Conservation (phyloP, 2,113 vertebrate genomes). For the Rhagologus leucostigma region DNA sequence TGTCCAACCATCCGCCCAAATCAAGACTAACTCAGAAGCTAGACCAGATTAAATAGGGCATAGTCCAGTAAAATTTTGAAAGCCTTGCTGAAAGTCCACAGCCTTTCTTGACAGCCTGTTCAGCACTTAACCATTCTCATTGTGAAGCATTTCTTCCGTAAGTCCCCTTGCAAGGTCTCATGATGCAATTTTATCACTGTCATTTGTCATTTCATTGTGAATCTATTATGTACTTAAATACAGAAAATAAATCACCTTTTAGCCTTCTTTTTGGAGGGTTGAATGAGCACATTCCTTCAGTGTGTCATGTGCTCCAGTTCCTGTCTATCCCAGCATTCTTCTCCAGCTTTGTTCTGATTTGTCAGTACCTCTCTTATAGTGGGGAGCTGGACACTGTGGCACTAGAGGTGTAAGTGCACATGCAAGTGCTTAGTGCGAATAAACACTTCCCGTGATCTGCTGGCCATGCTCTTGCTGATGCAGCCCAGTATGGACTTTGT, state of each 20-base stretch:
- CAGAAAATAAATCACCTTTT: not conserved
- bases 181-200: not conserved
- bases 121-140: not conserved
- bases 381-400: fast-evolving
- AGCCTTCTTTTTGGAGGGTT: not conserved
- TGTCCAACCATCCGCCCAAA: not conserved
- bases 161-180: not conserved
- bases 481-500: too few species aligned
- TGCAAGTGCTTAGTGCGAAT: not conserved
- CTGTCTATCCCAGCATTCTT: not conserved
- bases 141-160: not conserved
- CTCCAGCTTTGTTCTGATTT: not conserved
- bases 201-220: not conserved
- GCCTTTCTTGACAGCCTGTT: not conserved
- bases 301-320: not conserved
- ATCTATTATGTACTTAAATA: not conserved
- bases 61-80: not conserved
- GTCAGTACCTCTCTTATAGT: not conserved
- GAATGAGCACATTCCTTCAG: not conserved
- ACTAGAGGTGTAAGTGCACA: not conserved
- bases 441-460: fast-evolving
- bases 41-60: not conserved
- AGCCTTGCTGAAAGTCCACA: not conserved
- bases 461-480: not conserved
- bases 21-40: not conserved